A percentile compares a stretch with the other conserved stretches of the same genome.
These are phyloP conservation scores for Pempheris klunzingeri DNA, from an alignment of 2,797 vertebrate species.

Conservation along the genomic window DNA sequence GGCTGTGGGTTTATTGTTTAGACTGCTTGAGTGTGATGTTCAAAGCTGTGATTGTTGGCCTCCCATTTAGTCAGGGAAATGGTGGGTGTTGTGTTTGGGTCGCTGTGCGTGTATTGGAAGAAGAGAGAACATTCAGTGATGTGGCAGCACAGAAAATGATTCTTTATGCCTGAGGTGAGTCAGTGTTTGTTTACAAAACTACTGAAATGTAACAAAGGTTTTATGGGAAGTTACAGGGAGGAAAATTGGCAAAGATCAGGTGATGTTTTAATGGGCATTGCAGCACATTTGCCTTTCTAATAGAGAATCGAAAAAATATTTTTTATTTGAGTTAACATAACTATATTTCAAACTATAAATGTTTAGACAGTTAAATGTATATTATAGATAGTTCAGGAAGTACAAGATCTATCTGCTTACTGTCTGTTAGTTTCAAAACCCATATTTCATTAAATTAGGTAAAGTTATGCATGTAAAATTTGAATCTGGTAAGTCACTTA, in stretches of 20 bases:
- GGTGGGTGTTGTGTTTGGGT: conserved; percentile 23
- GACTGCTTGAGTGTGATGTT: conserved; percentile 58
- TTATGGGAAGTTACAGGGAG: not conserved
- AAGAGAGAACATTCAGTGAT: not conserved
- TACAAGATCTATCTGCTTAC: not conserved
- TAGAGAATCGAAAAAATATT: not conserved
- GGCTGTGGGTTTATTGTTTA: conserved; percentile 63
- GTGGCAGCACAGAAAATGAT: conserved; percentile 1
- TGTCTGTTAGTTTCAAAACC: not conserved
- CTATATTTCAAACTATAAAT: not conserved
- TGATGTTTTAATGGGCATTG: not conserved
- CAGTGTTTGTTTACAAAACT: conserved; percentile 35
- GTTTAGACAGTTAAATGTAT: not conserved
- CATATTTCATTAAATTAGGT: not conserved
- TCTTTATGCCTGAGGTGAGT: conserved; percentile 29
- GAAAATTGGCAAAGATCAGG: conserved; percentile 6
- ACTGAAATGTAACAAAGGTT: conserved; percentile 15
- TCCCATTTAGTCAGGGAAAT: conserved; percentile 56
- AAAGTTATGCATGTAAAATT: not conserved
- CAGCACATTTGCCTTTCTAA: not conserved
- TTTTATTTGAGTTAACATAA: not conserved
- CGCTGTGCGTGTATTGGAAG: conserved; percentile 12
- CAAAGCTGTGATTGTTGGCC: conserved; percentile 69
- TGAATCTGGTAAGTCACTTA: too few relatives aligned
- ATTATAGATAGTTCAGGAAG: not conserved